Conservation (phyloP, 2,113 vertebrate species). For the Sylvia atricapilla region DNA sequence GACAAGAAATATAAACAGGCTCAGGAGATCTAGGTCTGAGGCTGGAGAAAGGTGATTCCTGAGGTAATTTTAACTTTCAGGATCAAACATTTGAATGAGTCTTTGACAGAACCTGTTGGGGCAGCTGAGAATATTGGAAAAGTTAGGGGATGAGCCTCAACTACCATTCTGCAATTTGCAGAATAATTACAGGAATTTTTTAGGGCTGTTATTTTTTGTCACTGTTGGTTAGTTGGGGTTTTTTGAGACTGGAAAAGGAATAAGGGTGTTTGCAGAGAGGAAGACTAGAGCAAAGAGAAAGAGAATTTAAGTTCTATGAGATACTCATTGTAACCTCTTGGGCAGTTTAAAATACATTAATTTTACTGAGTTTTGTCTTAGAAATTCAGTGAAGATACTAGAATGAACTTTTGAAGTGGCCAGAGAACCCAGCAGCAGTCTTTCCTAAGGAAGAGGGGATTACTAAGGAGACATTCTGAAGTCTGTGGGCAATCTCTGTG, state of each 20-base stretch:
- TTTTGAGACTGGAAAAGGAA: neutral
- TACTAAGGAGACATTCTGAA: slow-evolving; percentile 14
- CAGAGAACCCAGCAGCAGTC: neutral
- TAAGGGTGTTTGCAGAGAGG: neutral
- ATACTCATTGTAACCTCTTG: neutral
- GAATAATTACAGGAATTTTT: neutral
- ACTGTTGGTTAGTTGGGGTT: rapidly evolving
- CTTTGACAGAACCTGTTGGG: neutral
- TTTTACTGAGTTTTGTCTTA: neutral
- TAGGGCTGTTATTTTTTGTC: neutral
- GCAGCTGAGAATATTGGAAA: neutral
- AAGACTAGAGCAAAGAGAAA: neutral
- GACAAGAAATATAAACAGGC: slow-evolving; percentile 1
- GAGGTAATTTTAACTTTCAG: neutral
- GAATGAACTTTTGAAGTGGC: slow-evolving; percentile 8
- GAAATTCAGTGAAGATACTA: slow-evolving; percentile 8
- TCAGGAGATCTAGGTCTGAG: neutral
- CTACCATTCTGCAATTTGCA: neutral
- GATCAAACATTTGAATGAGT: neutral
- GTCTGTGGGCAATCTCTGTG: slow-evolving; percentile 49
- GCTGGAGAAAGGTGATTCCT: neutral
- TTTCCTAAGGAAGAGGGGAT: neutral
- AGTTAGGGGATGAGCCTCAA: neutral
- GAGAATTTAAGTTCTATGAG: neutral
- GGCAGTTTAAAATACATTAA: neutral